Conservation (phyloP, 2,113 vertebrate genomes). For the Gasterosteus aculeatus region DNA sequence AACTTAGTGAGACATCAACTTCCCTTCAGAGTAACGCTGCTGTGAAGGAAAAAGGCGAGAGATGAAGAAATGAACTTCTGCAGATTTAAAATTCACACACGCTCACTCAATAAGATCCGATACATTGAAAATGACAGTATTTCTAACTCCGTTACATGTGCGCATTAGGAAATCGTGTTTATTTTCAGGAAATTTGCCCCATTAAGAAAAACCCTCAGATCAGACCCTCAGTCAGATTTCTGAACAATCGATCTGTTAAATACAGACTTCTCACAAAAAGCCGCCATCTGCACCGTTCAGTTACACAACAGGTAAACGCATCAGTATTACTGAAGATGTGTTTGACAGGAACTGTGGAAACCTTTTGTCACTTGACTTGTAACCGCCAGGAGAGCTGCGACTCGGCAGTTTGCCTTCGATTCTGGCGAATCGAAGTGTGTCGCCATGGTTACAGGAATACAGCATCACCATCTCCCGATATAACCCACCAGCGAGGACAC, state of each 20-base stretch:
- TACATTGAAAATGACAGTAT: no score
- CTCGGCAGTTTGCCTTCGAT: conserved; percentile 51
- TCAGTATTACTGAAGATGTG: not conserved
- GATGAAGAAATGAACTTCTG: no score
- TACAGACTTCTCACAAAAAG: not conserved
- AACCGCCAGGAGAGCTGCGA: conserved; percentile 36
- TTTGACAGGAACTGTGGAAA: conserved; percentile 20
- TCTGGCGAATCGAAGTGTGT: conserved; percentile 62
- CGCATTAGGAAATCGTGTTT: not conserved
- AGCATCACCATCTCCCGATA: conserved; percentile 24
- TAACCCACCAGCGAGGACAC: conserved; percentile 29
- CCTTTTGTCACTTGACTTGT: conserved; percentile 43
- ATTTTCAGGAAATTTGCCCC: not conserved
- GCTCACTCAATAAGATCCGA: no score
- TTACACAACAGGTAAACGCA: conserved; percentile 15
- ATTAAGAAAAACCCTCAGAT: not conserved
- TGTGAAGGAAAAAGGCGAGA: no score
- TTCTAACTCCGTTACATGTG: no score
- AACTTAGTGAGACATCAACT: no score
- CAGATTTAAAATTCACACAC: no score
- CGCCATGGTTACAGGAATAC: conserved; percentile 65
- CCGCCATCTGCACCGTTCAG: not conserved
- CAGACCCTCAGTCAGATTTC: no score
- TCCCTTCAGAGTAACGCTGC: no score
- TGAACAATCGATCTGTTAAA: no score